Evolutionary conservation across 2,113 vertebrate genomes (phyloP).

Genomic region (Condylura cristata): DNA sequence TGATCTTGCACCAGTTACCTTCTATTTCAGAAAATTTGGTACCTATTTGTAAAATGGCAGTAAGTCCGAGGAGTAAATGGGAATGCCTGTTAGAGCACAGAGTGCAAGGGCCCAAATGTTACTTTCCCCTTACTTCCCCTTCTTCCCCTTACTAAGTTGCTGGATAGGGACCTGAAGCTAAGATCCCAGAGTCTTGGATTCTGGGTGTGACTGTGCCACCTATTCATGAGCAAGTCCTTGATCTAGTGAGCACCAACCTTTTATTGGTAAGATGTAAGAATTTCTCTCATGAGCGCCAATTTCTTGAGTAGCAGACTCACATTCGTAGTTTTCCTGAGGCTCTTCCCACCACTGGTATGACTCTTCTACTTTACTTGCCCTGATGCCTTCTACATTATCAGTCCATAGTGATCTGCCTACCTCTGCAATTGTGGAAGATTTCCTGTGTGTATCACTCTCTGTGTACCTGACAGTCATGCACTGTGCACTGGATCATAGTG

Average conservation of each 20-base stretch:
- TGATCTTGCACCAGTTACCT: neutral
- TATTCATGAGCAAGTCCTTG: neutral
- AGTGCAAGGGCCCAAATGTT: neutral
- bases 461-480: neutral
- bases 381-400: too few species aligned
- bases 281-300: fast-evolving
- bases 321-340: fast-evolving
- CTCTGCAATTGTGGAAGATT: neutral
- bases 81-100: fast-evolving
- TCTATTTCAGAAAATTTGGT: neutral
- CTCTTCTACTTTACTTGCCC: too few species aligned
- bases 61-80: too few species aligned
- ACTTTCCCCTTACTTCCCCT: too few species aligned
- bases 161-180: neutral
- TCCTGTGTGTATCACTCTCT: neutral
- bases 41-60: too few species aligned
- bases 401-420: neutral
- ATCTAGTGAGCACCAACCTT: neutral
- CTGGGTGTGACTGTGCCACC: too few species aligned
- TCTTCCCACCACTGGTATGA: neutral
- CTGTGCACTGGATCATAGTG: fast-evolving
- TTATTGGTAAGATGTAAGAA: fast-evolving
- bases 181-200: neutral
- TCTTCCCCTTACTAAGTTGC: too few species aligned
- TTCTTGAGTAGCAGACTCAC: neutral